Percentiles rank a stretch among this genome's conserved stretches.
phyloP scores from a whole-genome alignment of 2,888 invertebrate species.

The Steinernema hermaphroditum region DNA sequence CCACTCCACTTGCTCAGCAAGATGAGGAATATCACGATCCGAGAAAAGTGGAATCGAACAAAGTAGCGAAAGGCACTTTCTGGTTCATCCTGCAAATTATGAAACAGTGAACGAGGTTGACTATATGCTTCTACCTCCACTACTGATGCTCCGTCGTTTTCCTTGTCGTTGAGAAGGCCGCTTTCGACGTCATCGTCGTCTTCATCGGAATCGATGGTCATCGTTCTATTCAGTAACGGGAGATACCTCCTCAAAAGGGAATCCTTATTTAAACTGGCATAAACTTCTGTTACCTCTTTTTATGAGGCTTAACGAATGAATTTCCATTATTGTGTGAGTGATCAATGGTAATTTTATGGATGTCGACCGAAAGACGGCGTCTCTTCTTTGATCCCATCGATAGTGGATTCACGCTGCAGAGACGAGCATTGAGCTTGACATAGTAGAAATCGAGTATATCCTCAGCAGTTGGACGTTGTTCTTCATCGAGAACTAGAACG shows the following conservation, averaged over 20 bases:
- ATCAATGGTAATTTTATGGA: conserved; percentile 36
- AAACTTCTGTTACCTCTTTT: conserved; percentile 1
- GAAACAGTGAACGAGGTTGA: too few species aligned
- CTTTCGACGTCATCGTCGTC: conserved; percentile 29
- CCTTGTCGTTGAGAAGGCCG: not conserved
- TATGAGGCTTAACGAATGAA: conserved; percentile 33
- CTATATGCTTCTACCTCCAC: too few species aligned
- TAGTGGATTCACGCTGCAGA: conserved; percentile 15
- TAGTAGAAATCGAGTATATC: conserved; percentile 30
- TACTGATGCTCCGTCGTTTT: too few species aligned
- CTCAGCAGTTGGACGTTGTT: conserved; percentile 39
- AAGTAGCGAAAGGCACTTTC: conserved; percentile 4
- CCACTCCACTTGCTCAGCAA: conserved; percentile 35
- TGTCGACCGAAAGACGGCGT: not conserved
- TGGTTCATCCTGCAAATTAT: not conserved
- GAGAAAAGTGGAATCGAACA: conserved; percentile 24
- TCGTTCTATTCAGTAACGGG: not conserved
- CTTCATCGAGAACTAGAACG: conserved; percentile 38
- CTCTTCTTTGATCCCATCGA: conserved; percentile 12
- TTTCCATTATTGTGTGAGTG: conserved; percentile 35
- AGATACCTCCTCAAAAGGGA: not conserved
- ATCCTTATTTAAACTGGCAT: not conserved
- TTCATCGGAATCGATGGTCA: conserved; percentile 32
- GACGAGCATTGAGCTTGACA: not conserved
- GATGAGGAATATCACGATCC: conserved; percentile 34